Evolutionary conservation across 1,140 invertebrate genomes (phyloP).

Genomic region (Brachionus calyciflorus): DNA sequence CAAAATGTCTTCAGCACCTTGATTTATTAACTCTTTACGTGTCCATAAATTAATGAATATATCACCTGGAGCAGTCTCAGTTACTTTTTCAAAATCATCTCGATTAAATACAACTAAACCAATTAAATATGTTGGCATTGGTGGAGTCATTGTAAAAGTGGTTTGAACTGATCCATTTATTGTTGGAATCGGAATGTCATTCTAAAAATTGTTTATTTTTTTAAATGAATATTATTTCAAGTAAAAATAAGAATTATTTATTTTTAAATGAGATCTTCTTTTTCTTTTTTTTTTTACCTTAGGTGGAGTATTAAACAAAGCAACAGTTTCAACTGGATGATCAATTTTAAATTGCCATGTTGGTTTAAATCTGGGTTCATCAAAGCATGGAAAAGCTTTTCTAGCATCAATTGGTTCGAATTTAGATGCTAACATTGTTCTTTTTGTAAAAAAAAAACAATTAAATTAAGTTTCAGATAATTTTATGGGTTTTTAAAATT

Average conservation of each 20-base stretch:
- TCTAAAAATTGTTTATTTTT: too few relatives aligned
- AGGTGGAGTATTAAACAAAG: constrained; percentile 28
- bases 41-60: neutral
- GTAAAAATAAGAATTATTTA: too few relatives aligned
- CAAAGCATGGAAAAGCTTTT: constrained; percentile 41
- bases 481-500: neutral
- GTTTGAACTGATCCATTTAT: constrained; percentile 11
- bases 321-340: constrained; percentile 23
- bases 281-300: neutral
- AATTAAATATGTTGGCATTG: constrained; percentile 23
- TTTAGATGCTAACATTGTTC: constrained; percentile 44
- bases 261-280: neutral
- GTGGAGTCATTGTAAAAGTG: neutral
- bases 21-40: neutral
- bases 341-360: neutral
- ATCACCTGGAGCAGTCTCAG: neutral
- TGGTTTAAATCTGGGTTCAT: constrained; percentile 44
- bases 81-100: neutral
- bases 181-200: neutral
- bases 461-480: neutral
- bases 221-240: too few relatives aligned
- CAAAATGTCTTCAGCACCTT: neutral
- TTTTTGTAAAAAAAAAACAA: neutral
- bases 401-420: constrained; percentile 40
- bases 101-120: constrained; percentile 31